phyloP scores from a whole-genome alignment of 2,113 vertebrate genomes.

The Malurus elegans region DNA sequence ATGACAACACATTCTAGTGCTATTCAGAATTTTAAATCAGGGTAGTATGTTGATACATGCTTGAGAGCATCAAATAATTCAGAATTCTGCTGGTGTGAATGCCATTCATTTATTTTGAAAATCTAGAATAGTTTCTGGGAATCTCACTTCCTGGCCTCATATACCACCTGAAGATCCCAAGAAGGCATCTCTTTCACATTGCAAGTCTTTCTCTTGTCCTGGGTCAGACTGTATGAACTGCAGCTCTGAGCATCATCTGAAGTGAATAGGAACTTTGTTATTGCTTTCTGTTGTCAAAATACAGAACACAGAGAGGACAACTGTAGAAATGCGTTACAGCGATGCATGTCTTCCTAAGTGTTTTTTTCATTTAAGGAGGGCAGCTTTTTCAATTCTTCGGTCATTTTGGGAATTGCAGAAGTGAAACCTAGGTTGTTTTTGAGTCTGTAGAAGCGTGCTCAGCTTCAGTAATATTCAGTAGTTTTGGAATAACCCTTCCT shows the following conservation, averaged over 20 bases:
- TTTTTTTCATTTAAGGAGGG: neutral
- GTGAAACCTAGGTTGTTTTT: neutral
- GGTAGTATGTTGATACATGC: neutral
- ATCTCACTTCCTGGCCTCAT: neutral
- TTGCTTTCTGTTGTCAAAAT: neutral
- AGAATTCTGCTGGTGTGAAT: neutral
- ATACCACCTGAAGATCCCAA: neutral
- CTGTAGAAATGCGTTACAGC: neutral
- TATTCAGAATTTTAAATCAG: neutral
- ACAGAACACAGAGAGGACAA: neutral
- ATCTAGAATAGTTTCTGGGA: neutral
- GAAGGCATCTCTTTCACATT: neutral
- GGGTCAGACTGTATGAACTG: no score
- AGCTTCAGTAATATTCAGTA: neutral
- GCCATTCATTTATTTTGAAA: neutral
- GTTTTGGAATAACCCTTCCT: neutral
- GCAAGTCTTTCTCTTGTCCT: neutral
- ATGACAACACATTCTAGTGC: neutral
- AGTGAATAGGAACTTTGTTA: neutral
- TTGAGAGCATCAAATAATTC: slow-evolving; percentile 17
- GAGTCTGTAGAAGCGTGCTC: neutral
- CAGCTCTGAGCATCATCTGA: neutral
- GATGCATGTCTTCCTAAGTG: neutral
- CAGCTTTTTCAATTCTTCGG: neutral
- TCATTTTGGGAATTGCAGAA: neutral